Evolutionary conservation across 2,797 vertebrate genomes (phyloP), one percentile per base, ranked within the genome.

Genomic region (Carcharodon carcharias): DNA sequence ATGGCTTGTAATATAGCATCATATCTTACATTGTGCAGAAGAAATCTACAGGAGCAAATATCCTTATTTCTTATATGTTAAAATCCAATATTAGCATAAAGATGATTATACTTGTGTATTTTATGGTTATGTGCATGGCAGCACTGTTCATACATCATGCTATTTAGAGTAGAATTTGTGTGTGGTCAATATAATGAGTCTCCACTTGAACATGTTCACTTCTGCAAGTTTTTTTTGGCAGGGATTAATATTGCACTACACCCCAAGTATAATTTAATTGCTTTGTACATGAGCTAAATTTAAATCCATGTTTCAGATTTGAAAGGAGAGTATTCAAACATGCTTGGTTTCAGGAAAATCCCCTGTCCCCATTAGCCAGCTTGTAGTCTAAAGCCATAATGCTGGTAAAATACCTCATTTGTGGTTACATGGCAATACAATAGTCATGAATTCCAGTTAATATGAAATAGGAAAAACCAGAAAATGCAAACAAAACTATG

Each of bases 291-390:
- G 1, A 18, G 18, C 16, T 45, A 82, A 82, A 82, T 82, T 82
- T 82, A 80, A 82, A 82, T 82, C 80, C 80, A 82, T 45, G 40
- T 82, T 45, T 45, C 80, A 82, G 80, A 82, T 82, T 82, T 82
- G 16, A 7, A 45, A 82, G 80, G 80, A 45, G 5, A 6, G 14
- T 82, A 82, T 82, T 82, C 80, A 45, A 40, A 82, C 45, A 45
- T 40, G 16, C n/a, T 82, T 45, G n/a, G 65, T 45, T 82, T 82
- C 80, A 45, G 40, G 40, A 82, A 82, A 82, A 82, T 3, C 1
- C n/a, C 16, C 14, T 23, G 80, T 82, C 45, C 80, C 14, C 5
- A 45, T 18, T 82, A 45, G 18, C 80, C n/a, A 82, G 18, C 21
- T 82, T 40, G n/a, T 45, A 82, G n/a, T 45, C 40, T 45, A 45